A percentile compares a stretch with the other conserved stretches of the same genome.
These are phyloP conservation scores for Strigamia crassipes DNA, from an alignment of 2,888 invertebrate genomes.

Conservation along the genomic window DNA sequence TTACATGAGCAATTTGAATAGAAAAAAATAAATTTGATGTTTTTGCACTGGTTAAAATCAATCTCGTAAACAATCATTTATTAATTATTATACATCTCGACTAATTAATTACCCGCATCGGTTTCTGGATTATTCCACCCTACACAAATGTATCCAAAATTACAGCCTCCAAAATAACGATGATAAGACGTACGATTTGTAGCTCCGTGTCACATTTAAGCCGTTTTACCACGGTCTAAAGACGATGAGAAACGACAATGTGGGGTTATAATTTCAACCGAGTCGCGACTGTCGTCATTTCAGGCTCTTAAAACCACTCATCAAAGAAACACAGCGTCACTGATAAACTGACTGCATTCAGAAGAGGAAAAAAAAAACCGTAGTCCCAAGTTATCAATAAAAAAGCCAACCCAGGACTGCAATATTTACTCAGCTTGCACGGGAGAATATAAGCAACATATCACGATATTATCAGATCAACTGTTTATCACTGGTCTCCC, in stretches of 20 bases:
- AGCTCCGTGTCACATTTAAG: slow-evolving; percentile 7
- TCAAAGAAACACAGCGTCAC: slow-evolving; percentile 1
- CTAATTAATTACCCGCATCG: background rate
- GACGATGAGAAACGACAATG: slow-evolving; percentile 1
- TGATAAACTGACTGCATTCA: background rate
- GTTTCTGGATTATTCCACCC: background rate
- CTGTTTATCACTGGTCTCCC: background rate
- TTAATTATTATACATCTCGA: too few relatives aligned
- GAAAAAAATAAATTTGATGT: background rate
- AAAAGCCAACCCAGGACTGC: background rate
- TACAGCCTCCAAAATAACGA: background rate
- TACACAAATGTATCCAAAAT: background rate
- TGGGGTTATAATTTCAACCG: slow-evolving; percentile 2
- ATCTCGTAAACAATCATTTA: background rate
- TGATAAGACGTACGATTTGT: slow-evolving; percentile 1
- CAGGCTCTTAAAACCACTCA: background rate
- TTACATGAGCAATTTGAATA: slow-evolving; percentile 12
- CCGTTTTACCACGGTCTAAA: slow-evolving; percentile 8
- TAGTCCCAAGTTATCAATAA: slow-evolving; percentile 23
- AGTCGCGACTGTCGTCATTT: slow-evolving; percentile 7
- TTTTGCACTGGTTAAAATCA: background rate
- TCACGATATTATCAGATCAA: slow-evolving; percentile 2
- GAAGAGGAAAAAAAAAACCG: background rate
- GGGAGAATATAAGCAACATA: slow-evolving; percentile 1
- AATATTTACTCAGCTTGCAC: background rate